Conservation (phyloP, 2,888 invertebrate species). For the Malacosoma neustria region DNA sequence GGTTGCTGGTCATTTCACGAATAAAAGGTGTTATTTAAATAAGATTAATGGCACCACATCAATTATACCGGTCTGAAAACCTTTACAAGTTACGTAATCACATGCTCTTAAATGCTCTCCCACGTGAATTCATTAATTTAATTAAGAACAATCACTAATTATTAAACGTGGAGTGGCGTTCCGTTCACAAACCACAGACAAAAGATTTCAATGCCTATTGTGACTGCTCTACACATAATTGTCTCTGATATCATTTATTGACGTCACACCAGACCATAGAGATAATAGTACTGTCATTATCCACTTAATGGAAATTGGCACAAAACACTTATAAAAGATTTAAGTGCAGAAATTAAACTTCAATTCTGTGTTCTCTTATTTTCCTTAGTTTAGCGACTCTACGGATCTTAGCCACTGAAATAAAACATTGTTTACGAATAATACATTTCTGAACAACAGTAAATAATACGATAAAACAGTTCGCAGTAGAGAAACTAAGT, state of each 20-base stretch:
- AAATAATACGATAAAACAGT: too few relatives aligned
- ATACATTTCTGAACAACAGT: too few relatives aligned
- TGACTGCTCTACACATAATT: neutral
- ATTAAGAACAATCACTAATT: neutral
- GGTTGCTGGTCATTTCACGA: too few relatives aligned
- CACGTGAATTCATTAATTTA: neutral
- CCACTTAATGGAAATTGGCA: conserved; percentile 4
- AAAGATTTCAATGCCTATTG: neutral
- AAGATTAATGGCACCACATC: too few relatives aligned
- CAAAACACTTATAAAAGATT: neutral
- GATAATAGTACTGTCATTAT: conserved; percentile 8
- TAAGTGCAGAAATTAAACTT: too few relatives aligned
- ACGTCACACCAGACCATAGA: conserved; percentile 7
- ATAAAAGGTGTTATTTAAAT: too few relatives aligned
- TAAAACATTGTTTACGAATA: too few relatives aligned
- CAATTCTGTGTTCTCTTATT: too few relatives aligned
- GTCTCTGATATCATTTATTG: conserved; percentile 5
- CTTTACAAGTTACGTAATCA: neutral
- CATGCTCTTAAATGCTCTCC: neutral
- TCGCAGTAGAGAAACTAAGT: too few relatives aligned
- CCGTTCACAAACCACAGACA: neutral
- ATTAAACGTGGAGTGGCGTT: neutral
- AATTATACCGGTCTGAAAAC: neutral
- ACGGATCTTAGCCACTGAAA: too few relatives aligned
- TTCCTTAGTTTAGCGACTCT: too few relatives aligned